Base-by-base conservation (phyloP, 2,888 invertebrate genomes). In the Tinea pellionella region DNA sequence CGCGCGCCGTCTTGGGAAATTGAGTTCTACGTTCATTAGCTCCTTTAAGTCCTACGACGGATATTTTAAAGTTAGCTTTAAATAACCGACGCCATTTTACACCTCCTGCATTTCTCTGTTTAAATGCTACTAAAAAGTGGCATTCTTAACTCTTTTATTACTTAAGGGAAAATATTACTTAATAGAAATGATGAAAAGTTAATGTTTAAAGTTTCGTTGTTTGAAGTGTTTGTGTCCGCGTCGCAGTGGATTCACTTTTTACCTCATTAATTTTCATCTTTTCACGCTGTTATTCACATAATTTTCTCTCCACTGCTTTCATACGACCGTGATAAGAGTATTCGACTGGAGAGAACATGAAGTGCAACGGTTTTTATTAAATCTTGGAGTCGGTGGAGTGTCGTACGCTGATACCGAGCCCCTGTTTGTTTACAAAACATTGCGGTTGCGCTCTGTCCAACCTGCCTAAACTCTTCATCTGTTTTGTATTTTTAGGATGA, bases 251-350 rank as follows among this genome's bases (percentile, higher is more conserved):
- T 77, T 80, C 80, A 76, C 76, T 84, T 80, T 63, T 81, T 83
- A 79, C 74, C 80, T 87, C 87, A 86, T 87, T 87, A 87, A 86
- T 87, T 87, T 85, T 85, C 86, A 85, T 86, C 86, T 85, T 78
- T 78, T 72, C 75, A 24, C 73, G 74, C 67, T 66, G 62, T 72
- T 78, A 77, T 77, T 75, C 77, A 78, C 86, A 85, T 87, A 86
- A 86, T 82, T 87, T 80, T 80, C 82, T 74, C 78, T 82, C 76
- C 81, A 87, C 75, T 76, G 86, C 81, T 76, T 78, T 78, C 81
- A 81, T 80, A 81, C 81, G 76, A 61, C 75, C 71, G 73, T 72
- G 86, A 87, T 87, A 87, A 87, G 80, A 75, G 75, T 70, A 72
- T 76, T 75, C 77, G 76, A 77, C 75, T 73, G 74, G 74, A 68